phyloP scores from a whole-genome alignment of 1,140 invertebrate species.

The Schlechtendalia chinensis region DNA sequence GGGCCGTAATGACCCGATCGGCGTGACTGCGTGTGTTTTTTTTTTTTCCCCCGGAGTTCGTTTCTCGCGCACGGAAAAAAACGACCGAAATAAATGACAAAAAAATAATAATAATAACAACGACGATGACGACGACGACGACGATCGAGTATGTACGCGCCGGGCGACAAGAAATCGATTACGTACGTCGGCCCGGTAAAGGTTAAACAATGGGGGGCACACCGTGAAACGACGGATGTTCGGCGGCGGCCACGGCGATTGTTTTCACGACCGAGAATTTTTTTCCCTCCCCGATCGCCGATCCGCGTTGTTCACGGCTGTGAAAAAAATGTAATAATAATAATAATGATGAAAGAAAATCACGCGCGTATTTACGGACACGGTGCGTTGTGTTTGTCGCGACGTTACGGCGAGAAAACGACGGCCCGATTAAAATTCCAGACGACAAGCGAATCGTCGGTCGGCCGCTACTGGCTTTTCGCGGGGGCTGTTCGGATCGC shows the following conservation, averaged over 20 bases:
- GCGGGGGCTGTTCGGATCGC: too few species aligned
- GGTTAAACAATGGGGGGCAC: slow-evolving; percentile 43
- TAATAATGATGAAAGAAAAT: slow-evolving; percentile 7
- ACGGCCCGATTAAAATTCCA: slow-evolving; percentile 40
- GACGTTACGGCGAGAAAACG: too few species aligned
- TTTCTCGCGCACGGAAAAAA: too few species aligned
- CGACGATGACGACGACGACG: not conserved
- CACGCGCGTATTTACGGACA: not conserved
- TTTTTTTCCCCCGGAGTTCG: too few species aligned
- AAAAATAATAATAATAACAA: slow-evolving; percentile 36
- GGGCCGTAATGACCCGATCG: too few species aligned
- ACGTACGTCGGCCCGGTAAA: slow-evolving; percentile 33
- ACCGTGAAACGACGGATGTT: slow-evolving; percentile 30
- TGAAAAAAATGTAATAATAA: not conserved
- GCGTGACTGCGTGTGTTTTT: too few species aligned
- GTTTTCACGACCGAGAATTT: slow-evolving; percentile 2
- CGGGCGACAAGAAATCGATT: slow-evolving; percentile 40
- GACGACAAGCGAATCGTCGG: slow-evolving; percentile 43
- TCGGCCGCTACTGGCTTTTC: too few species aligned
- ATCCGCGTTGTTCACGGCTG: not conserved
- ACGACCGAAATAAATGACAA: too few species aligned
- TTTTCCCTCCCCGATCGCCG: not conserved
- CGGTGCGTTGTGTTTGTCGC: too few species aligned
- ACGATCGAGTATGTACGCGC: not conserved
- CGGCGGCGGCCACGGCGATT: not conserved